Base-by-base conservation (phyloP, 2,113 vertebrate genomes). In the pig (Sus scrofa) region DNA sequence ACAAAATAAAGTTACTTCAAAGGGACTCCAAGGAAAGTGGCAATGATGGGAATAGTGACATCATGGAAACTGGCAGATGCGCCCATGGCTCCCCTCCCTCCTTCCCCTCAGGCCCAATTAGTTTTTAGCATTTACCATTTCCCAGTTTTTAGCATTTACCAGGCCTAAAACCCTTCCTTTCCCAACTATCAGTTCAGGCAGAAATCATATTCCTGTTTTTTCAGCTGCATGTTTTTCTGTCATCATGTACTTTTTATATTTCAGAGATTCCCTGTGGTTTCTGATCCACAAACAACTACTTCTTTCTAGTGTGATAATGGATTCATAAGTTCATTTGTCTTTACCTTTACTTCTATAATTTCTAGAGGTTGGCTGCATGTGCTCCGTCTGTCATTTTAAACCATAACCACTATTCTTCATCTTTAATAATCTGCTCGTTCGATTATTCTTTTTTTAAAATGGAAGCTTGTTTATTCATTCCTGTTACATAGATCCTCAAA, bases 301-400 rank as follows among this genome's bases (percentile, higher is more conserved):
- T 27, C 63, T 68, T 4, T 74, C 6, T 39, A 24, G 7, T 30
- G 1, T 39, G 15, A 63, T 70, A 56, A 71, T 58, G 6, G 12
- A 26, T 77, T 75, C 68, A 78, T 44, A 39, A 27, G 27, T n/a
- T 91, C 9, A 68, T 56, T 84, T 77, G 24, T n/a, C 81, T 92
- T 96, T 39, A 93, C 7, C 3, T 63, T 19, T 91, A 89, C 15
- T 56, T 58, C 32, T n/a, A 11, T 68, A 50, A 88, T 94, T 93
- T 95, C 58, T 75, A 77, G 54, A 18, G 12, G 50, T 20, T 84
- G 58, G 0, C 6, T 15, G 34, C n/a, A 75, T 27, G 10, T 63
- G 4, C 7, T 92, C 18, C 13, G 10, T 34, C 34, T 73, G 7
- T 32, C 60, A 24, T 70, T 30, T 93, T 86, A 93, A 95, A 82